These are phyloP conservation scores for Silurus meridionalis DNA, from an alignment of 2,113 vertebrate species.

Conservation along the genomic window DNA sequence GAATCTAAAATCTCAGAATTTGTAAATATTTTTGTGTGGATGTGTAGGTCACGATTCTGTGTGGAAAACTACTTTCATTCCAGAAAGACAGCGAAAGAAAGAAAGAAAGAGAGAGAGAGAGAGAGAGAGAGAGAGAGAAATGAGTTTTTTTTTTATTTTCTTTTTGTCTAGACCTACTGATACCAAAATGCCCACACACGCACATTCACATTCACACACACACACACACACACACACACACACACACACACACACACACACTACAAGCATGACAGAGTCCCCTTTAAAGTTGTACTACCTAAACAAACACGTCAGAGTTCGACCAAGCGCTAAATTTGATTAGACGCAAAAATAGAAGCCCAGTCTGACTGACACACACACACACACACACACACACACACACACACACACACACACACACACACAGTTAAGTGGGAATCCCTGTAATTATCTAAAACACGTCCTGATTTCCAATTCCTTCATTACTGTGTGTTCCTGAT, in stretches of 20 bases:
- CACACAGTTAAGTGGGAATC: slow-evolving; percentile 10
- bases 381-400: slow-evolving; percentile 18
- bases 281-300: slow-evolving; percentile 46
- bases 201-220: slow-evolving; percentile 28
- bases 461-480: not conserved
- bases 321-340: slow-evolving; percentile 19
- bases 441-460: not conserved
- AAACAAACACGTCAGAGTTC: slow-evolving; percentile 33
- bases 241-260: slow-evolving; percentile 32
- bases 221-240: slow-evolving; percentile 23
- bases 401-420: slow-evolving; percentile 26
- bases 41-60: slow-evolving; percentile 66
- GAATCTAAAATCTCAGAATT: slow-evolving; percentile 60
- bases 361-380: slow-evolving; percentile 29
- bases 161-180: slow-evolving; percentile 29
- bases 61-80: slow-evolving; percentile 63
- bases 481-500: not conserved
- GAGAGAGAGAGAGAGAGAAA: not conserved
- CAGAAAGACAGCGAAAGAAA: not conserved
- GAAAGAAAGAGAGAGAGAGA: not conserved
- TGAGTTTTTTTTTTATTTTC: not conserved
- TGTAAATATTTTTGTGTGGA: slow-evolving; percentile 73
- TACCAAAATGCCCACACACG: slow-evolving; percentile 28
- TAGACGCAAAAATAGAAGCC: not conserved
- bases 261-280: slow-evolving; percentile 36